A percentile compares a stretch with the other conserved stretches of the same genome.
These are phyloP conservation scores for Lamellibrachia satsuma DNA, from an alignment of 2,888 invertebrate genomes.

Conservation along the genomic window DNA sequence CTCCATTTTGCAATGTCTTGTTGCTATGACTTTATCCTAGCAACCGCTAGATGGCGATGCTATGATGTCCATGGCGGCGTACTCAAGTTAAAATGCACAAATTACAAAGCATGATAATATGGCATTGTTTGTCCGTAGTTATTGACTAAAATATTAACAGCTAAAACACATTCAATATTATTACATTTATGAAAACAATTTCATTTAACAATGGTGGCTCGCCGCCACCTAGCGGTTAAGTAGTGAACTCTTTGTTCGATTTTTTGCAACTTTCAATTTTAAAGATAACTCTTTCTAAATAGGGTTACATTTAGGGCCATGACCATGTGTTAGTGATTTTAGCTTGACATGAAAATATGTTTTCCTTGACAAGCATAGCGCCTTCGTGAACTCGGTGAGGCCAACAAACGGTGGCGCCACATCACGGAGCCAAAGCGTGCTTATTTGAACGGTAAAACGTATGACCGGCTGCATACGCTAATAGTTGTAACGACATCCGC, in stretches of 20 bases:
- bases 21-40: slow-evolving; percentile 17
- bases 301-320: neutral
- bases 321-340: neutral
- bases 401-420: neutral
- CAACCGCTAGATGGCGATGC: slow-evolving; percentile 7
- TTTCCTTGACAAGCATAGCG: neutral
- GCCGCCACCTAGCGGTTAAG: neutral
- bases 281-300: neutral
- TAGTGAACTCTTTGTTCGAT: neutral
- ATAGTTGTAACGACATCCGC: neutral
- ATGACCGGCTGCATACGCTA: neutral
- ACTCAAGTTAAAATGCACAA: no score
- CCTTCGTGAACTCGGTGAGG: neutral
- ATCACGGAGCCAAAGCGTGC: neutral
- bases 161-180: no score
- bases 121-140: no score
- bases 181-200: no score
- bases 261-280: neutral
- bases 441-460: neutral
- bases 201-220: no score
- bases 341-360: neutral
- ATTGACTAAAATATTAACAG: no score
- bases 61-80: neutral
- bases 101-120: no score
- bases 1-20: slow-evolving; percentile 7